Evolutionary conservation across 2,797 vertebrate genomes (phyloP), one percentile per base, ranked within the genome.

Genomic region (Anisognathus igniventris): DNA sequence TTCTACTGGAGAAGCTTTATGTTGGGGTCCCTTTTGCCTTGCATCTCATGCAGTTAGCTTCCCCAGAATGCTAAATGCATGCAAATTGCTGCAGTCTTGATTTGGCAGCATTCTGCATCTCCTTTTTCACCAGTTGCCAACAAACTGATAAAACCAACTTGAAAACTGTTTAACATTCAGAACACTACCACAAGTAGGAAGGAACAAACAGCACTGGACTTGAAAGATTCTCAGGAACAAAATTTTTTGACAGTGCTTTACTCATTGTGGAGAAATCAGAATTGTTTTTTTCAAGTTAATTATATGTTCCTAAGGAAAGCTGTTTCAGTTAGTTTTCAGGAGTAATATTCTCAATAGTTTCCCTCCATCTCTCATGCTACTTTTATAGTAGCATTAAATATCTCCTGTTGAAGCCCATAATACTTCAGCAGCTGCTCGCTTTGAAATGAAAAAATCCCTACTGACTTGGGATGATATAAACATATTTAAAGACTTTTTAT

Each of bases 341-440:
- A 56, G 19, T 50, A 71, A 77, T 78, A 91, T 28, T 68, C 76
- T 65, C 53, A 86, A 71, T 9, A 64, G 44, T 75, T 90, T 86
- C n/a, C 23, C n/a, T 75, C 47, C 72, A 98, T 98, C 97, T 98
- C 98, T 76, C 97, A 92, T 77, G 97, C 97, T 84, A 97, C 98
- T 90, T 98, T 96, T 33, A 97, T 53, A 82, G 98, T 98, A 68
- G 97, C 97, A 25, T 97, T 96, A 80, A 98, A 98, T 44, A 98
- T 96, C 94, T 97, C 98, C 16, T 96, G 96, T 94, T 98, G 97
- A 74, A 98, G 95, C 9, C 98, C 98, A 51, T 98, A 98, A 35
- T 98, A 98, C 97, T 94, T 98, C 97, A 57, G 98, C 98, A 20
- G 98, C 98, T 31, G 98, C 98, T 97, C 97, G 97, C 95, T 98